phyloP scores from a whole-genome alignment of 2,797 vertebrate genomes.

The Danio albolineatus region DNA sequence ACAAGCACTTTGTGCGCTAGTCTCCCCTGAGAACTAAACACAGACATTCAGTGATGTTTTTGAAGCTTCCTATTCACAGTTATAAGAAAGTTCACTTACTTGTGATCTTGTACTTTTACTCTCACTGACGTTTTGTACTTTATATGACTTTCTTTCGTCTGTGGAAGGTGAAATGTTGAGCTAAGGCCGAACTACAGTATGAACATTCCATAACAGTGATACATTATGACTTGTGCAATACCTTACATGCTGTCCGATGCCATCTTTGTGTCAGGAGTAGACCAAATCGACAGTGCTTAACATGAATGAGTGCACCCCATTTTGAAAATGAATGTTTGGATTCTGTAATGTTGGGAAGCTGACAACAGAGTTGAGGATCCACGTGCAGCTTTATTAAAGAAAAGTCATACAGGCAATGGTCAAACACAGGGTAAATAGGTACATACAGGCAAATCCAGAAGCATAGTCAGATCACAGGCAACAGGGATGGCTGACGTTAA shows the following conservation, averaged over 20 bases:
- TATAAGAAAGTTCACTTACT: not conserved
- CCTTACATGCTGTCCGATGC: slow-evolving; percentile 1
- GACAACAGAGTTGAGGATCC: too few species aligned
- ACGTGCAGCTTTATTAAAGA: too few species aligned
- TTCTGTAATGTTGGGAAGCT: too few species aligned
- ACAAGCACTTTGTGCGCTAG: not conserved
- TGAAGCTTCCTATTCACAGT: not conserved
- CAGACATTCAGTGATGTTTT: not conserved
- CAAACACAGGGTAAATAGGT: too few species aligned
- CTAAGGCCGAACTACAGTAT: not conserved
- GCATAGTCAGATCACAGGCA: too few species aligned
- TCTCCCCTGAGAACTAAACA: slow-evolving; percentile 11
- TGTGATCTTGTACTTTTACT: not conserved
- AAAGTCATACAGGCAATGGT: too few species aligned
- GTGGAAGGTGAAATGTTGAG: not conserved
- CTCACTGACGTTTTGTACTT: not conserved
- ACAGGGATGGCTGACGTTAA: too few species aligned
- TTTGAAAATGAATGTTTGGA: too few species aligned
- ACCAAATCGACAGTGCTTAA: not conserved
- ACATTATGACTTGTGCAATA: not conserved
- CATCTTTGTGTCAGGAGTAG: slow-evolving; percentile 5
- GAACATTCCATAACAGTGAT: slow-evolving; percentile 7
- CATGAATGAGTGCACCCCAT: too few species aligned
- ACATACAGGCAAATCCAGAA: too few species aligned
- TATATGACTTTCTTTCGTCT: not conserved